Evolutionary conservation across 2,113 vertebrate species (phyloP), one percentile per base, ranked within the genome.

Genomic region (Acrocephalus arundinaceus): DNA sequence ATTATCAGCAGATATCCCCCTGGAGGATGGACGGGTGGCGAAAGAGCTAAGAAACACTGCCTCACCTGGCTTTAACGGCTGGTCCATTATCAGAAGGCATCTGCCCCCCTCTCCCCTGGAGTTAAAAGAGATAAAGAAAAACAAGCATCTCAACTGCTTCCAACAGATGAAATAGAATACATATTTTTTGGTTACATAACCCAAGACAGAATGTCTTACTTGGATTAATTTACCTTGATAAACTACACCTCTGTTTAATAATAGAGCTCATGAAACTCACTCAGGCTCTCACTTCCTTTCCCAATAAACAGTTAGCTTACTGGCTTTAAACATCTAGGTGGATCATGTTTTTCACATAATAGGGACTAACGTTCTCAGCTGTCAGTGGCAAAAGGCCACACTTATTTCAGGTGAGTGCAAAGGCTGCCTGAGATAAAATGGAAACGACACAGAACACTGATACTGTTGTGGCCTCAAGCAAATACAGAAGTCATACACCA

Each of bases 381-480:
- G 59, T 85, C 7, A 9, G 81, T 95, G 70, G 71, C 45, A 78
- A 37, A 27, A 80, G 72, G 76, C 63, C 49, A 39, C 72, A 9
- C 27, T 94, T 85, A 66, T 35, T 90, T 73, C 72, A 73, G 90
- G 72, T 21, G 76, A 86, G 59, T 61, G 91, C 73, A 84, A 87
- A 87, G 82, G 59, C 61, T 71, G 67, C 15, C 70, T 68, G 73
- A 95, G 90, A 72, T 51, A 77, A 71, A 96, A 93, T 45, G 43
- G 82, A 81, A 88, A 54, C 66, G 91, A 85, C 93, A 93, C 10
- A 83, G 68, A 94, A 87, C 93, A 87, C 48, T 61, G 93, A 90
- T 90, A 35, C 83, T 93, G 55, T 37, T 91, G 79, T 94, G 85
- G 91, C 95, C 92, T 96, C 70, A 41, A 97, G 96, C 96, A 94